Conservation (phyloP, 2,113 vertebrate species). For the Ceyx cyanopectus region DNA sequence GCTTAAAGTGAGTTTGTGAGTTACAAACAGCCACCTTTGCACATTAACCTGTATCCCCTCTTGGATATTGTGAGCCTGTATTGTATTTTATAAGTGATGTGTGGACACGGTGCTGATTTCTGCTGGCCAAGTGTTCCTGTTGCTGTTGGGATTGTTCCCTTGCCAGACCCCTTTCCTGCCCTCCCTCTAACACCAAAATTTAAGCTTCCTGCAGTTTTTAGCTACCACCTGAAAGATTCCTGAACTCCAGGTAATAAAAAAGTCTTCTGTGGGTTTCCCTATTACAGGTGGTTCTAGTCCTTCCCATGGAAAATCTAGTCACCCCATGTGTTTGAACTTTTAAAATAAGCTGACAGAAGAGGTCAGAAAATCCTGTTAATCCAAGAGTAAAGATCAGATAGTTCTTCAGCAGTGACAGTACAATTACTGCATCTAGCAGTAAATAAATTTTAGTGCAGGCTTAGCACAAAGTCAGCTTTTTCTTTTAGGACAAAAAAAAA, state of each 20-base stretch:
- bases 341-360: slow-evolving; percentile 41
- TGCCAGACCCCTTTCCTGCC: rapidly evolving
- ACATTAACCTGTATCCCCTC: background rate
- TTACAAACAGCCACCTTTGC: background rate
- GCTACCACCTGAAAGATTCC: background rate
- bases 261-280: background rate
- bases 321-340: background rate
- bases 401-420: slow-evolving; percentile 70
- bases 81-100: background rate
- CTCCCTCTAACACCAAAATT: background rate
- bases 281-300: background rate
- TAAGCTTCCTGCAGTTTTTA: background rate
- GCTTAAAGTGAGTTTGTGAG: background rate
- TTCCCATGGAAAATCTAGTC: background rate
- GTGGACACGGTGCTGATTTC: background rate
- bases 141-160: background rate
- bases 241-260: background rate
- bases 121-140: background rate
- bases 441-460: slow-evolving; percentile 50
- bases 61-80: background rate
- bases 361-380: slow-evolving; percentile 46
- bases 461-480: slow-evolving; percentile 67
- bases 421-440: slow-evolving; percentile 64
- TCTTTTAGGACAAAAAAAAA: slow-evolving; percentile 20
- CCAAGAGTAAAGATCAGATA: slow-evolving; percentile 55